Evolutionary conservation across 1,140 invertebrate genomes (phyloP), one percentile per base, ranked within the genome.

Genomic region (Paraescarpia echinospica): DNA sequence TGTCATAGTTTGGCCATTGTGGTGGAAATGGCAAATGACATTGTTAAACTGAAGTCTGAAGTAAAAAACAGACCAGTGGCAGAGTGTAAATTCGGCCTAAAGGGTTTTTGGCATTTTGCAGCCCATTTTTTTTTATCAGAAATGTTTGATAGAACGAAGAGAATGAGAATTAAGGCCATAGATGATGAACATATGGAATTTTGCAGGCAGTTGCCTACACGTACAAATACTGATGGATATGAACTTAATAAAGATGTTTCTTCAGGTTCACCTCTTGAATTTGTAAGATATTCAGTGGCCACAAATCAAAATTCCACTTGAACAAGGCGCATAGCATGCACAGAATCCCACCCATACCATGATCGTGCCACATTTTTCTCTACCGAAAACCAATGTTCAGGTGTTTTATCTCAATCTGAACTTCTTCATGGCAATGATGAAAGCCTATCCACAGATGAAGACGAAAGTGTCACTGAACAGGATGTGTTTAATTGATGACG

Each of bases 61-160:
- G n/a, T n/a, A n/a, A n/a, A n/a, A n/a, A n/a, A n/a, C n/a, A n/a
- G n/a, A n/a, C n/a, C n/a, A n/a, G n/a, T n/a, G n/a, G n/a, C n/a
- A n/a, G n/a, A n/a, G n/a, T n/a, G n/a, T n/a, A n/a, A n/a, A n/a
- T n/a, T n/a, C n/a, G n/a, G n/a, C n/a, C n/a, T n/a, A n/a, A n/a
- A n/a, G n/a, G n/a, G n/a, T n/a, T n/a, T n/a, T n/a, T n/a, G n/a
- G n/a, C n/a, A n/a, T n/a, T n/a, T n/a, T n/a, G n/a, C n/a, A n/a
- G n/a, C n/a, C n/a, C n/a, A n/a, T n/a, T n/a, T n/a, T n/a, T n/a
- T n/a, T n/a, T n/a, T n/a, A 51, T 77, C 59, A 77, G 59, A 90
- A 90, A 31, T 90, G 35, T 90, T 31, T 90, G 89, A 90, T 31
- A 90, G n/a, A 31, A 90, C 34, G n/a, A 90, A 90, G 89, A 90